These are phyloP conservation scores for Andrena praecox DNA, from an alignment of 2,888 invertebrate genomes.

Conservation along the genomic window DNA sequence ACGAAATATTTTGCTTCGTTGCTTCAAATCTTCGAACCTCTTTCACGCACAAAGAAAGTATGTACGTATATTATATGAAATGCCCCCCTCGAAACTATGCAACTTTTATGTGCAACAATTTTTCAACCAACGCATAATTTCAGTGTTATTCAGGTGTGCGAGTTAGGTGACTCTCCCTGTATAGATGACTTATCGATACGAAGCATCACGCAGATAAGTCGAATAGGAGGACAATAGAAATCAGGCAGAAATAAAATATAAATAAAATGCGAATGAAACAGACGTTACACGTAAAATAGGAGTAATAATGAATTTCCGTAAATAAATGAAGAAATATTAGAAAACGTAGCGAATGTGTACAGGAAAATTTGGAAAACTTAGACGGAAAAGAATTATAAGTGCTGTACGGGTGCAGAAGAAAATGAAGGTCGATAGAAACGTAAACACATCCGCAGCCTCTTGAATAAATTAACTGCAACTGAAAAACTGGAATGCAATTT, in stretches of 20 bases:
- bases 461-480: constrained; percentile 1
- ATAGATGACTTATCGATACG: no score
- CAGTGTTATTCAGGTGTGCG: no score
- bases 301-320: background rate
- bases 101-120: no score
- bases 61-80: no score
- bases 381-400: background rate
- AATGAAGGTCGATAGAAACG: background rate
- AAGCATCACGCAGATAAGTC: no score
- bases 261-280: background rate
- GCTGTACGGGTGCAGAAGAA: no score
- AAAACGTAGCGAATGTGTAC: background rate
- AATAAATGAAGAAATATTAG: background rate
- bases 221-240: background rate
- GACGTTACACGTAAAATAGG: background rate
- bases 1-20: no score
- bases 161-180: no score
- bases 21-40: no score
- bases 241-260: background rate
- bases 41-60: no score
- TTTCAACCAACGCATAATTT: no score
- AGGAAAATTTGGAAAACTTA: background rate
- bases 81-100: no score
- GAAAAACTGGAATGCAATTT: background rate
- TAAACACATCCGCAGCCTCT: background rate